Evolutionary conservation across 2,797 vertebrate species (phyloP).

Genomic region (Onychomys arenicola): DNA sequence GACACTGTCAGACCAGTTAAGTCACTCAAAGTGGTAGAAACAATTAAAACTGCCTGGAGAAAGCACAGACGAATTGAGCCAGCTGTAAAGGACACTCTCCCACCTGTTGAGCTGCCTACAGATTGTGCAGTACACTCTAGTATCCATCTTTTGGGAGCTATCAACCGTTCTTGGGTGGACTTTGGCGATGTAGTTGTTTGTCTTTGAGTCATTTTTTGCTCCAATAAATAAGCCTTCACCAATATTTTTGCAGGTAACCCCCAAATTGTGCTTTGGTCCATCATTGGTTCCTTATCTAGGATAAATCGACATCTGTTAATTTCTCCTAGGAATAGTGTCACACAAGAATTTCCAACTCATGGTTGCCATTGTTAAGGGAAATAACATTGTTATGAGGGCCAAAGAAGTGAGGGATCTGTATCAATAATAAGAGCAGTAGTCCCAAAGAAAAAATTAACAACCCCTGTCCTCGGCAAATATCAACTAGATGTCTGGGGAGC

Average conservation of each 20-base stretch:
- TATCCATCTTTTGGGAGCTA: neutral
- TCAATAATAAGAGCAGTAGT: neutral
- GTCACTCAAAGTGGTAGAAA: neutral
- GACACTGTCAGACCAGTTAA: neutral
- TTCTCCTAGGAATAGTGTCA: neutral
- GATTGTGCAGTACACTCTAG: neutral
- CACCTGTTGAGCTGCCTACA: neutral
- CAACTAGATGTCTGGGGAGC: neutral
- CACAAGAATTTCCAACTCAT: constrained; percentile 20
- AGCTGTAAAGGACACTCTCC: neutral
- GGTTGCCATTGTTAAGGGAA: neutral
- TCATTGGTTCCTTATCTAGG: neutral
- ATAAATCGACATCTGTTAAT: neutral
- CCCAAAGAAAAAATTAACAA: constrained; percentile 26
- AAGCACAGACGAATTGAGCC: neutral
- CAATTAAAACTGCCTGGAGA: neutral
- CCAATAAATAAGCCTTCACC: too few relatives aligned
- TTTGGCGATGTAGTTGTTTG: neutral
- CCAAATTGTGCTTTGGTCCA: neutral
- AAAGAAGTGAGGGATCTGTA: constrained; percentile 41
- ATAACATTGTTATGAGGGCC: constrained; percentile 31
- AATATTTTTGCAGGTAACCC: neutral
- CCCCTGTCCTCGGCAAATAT: constrained; percentile 43
- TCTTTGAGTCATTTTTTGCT: neutral
- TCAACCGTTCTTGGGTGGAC: neutral